A percentile compares a stretch with the other conserved stretches of the same genome.
Conservation (phyloP, 2,888 invertebrate species). For the Apomyelois bistriatella region DNA sequence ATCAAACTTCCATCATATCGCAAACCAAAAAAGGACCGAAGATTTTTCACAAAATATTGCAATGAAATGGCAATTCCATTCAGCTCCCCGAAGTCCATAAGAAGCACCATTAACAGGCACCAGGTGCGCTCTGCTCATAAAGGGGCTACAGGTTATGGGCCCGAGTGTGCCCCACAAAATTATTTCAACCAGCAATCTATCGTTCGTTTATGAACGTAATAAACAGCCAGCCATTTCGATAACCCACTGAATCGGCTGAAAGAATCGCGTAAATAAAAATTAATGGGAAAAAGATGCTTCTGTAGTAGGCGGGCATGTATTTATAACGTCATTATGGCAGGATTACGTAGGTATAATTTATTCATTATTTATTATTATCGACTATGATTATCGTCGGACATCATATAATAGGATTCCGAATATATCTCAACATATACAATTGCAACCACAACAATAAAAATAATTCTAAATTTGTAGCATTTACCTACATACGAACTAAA, state of each 20-base stretch:
- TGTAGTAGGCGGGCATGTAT: not conserved
- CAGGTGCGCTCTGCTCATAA: slow-evolving; percentile 21
- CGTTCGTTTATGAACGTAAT: slow-evolving; percentile 22
- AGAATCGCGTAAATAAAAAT: slow-evolving; percentile 1
- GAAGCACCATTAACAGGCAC: slow-evolving; percentile 12
- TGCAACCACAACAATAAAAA: no score
- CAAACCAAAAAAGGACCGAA: not conserved
- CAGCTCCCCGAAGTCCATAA: slow-evolving; percentile 9
- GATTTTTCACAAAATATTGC: not conserved
- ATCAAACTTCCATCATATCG: not conserved
- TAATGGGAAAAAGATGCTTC: slow-evolving; percentile 4
- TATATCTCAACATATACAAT: no score
- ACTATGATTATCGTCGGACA: no score
- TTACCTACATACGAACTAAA: no score
- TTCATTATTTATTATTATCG: no score
- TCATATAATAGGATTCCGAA: no score
- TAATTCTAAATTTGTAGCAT: no score
- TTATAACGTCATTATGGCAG: not conserved
- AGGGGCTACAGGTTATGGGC: slow-evolving; percentile 24
- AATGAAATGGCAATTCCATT: not conserved
- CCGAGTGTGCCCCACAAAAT: slow-evolving; percentile 26
- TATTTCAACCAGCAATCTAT: slow-evolving; percentile 34
- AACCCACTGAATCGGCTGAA: slow-evolving; percentile 13
- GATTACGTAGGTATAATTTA: no score
- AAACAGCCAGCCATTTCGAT: slow-evolving; percentile 15